Percentiles rank a stretch among this genome's conserved stretches.
Evolutionary conservation across 2,888 invertebrate genomes (phyloP).

Genomic region (Pocota personata): DNA sequence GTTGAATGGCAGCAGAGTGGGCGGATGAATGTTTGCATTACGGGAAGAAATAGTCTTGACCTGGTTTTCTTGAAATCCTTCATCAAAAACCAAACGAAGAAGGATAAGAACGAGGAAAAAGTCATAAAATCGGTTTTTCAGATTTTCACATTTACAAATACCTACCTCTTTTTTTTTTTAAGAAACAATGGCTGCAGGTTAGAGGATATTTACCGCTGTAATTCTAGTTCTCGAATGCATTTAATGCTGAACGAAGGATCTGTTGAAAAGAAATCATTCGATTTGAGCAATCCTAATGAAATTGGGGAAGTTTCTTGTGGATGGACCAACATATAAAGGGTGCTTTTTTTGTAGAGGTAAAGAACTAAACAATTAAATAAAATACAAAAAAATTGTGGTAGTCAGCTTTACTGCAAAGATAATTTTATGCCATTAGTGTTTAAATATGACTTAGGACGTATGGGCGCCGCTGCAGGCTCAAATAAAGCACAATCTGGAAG

Average conservation of each 20-base stretch:
- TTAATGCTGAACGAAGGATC: slow-evolving; percentile 17
- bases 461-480: too few relatives aligned
- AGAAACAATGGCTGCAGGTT: slow-evolving; percentile 48
- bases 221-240: slow-evolving; percentile 44
- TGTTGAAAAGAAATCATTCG: background rate
- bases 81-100: slow-evolving; percentile 14
- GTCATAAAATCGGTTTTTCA: slow-evolving; percentile 61
- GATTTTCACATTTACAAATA: slow-evolving; percentile 49
- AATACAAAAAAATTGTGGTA: too few relatives aligned
- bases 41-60: slow-evolving; percentile 63
- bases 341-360: too few relatives aligned
- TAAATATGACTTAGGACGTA: too few relatives aligned
- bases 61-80: slow-evolving; percentile 33
- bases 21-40: slow-evolving; percentile 20
- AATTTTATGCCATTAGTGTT: too few relatives aligned
- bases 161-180: background rate
- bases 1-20: slow-evolving; percentile 7
- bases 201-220: slow-evolving; percentile 52
- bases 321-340: background rate
- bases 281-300: background rate
- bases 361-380: too few relatives aligned
- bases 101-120: slow-evolving; percentile 19
- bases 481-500: too few relatives aligned
- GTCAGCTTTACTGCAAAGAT: too few relatives aligned
- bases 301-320: background rate